phyloP scores from a whole-genome alignment of 2,888 invertebrate genomes.

The Lamproptera curius region DNA sequence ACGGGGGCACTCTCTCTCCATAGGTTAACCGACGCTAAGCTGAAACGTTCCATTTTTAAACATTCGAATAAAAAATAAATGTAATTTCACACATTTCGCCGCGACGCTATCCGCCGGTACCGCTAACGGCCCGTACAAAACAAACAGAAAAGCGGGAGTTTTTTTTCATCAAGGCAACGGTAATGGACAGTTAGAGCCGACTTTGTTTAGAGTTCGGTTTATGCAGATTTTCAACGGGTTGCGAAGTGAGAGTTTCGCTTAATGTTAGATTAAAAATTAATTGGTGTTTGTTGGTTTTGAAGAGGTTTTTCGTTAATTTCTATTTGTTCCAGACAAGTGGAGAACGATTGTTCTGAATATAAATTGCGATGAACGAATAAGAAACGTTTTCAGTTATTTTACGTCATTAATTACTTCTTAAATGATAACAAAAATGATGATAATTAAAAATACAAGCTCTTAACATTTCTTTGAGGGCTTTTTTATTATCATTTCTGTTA shows the following conservation, averaged over 20 bases:
- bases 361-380: too few species aligned
- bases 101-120: background rate
- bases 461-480: too few species aligned
- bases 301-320: too few species aligned
- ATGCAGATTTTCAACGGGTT: constrained; percentile 6
- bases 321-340: too few species aligned
- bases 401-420: too few species aligned
- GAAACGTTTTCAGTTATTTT: too few species aligned
- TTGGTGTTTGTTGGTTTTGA: background rate
- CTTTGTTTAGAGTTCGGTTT: constrained; percentile 7
- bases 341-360: too few species aligned
- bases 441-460: too few species aligned
- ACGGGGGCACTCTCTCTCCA: background rate
- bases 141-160: constrained; percentile 9
- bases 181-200: constrained; percentile 8
- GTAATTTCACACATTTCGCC: constrained; percentile 5
- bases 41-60: constrained; percentile 7
- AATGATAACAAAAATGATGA: too few species aligned
- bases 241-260: background rate
- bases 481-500: too few species aligned
- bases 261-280: background rate
- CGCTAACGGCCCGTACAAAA: constrained; percentile 10
- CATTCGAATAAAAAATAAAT: constrained; percentile 1
- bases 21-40: background rate
- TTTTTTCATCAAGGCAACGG: constrained; percentile 14